Conservation (phyloP, 2,797 vertebrate species). For the Streptopelia turtur region DNA sequence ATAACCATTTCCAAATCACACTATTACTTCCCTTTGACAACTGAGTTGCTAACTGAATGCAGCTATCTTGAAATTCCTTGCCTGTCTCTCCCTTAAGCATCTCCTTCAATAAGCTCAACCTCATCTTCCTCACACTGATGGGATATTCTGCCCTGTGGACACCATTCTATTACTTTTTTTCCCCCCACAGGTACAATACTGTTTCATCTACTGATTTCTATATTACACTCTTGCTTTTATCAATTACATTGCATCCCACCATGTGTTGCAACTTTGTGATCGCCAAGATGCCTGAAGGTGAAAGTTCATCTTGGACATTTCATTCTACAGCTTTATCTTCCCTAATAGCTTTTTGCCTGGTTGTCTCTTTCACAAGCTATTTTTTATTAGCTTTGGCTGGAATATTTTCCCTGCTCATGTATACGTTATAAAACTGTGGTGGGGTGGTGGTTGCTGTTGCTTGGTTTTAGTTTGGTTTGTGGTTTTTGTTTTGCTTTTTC, state of each 20-base stretch:
- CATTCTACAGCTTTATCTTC: neutral
- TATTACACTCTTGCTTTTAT: neutral
- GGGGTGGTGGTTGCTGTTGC: too few species aligned
- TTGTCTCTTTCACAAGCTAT: neutral
- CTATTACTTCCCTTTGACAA: neutral
- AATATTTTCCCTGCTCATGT: neutral
- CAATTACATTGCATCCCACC: neutral
- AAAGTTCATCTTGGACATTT: neutral
- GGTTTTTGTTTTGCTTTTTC: too few species aligned
- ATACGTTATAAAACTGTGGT: neutral
- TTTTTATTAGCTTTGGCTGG: neutral
- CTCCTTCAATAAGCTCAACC: neutral
- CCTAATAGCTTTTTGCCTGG: neutral
- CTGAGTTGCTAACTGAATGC: neutral
- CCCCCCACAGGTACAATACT: neutral
- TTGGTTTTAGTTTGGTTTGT: too few species aligned
- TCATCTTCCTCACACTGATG: neutral
- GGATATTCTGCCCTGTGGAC: neutral
- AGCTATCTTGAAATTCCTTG: neutral
- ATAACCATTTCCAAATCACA: neutral
- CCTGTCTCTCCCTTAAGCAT: neutral
- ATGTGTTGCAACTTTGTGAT: neutral
- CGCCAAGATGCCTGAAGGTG: neutral
- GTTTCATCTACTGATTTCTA: neutral
- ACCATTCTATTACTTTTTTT: accelerated